Conservation (phyloP, 2,888 invertebrate genomes). For the Apotomis capreana region DNA sequence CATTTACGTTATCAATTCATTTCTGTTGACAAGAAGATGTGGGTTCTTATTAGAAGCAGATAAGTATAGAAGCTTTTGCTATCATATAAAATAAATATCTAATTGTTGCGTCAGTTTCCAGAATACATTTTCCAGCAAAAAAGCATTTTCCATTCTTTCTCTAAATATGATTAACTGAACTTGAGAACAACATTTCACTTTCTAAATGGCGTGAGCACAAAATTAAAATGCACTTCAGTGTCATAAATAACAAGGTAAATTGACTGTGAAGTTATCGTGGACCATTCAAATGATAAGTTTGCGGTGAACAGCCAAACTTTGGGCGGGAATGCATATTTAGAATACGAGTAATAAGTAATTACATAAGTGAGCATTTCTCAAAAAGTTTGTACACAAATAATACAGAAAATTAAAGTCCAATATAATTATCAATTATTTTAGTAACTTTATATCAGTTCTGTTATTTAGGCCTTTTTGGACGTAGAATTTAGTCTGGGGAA, state of each 20-base stretch:
- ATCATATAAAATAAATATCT: too few species aligned
- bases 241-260: conserved; percentile 51
- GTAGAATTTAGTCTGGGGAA: too few species aligned
- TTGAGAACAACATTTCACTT: conserved; percentile 37
- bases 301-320: conserved; percentile 45
- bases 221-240: conserved; percentile 46
- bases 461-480: too few species aligned
- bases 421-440: too few species aligned
- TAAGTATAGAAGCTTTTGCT: too few species aligned
- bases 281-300: conserved; percentile 47
- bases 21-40: too few species aligned
- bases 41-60: too few species aligned
- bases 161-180: conserved; percentile 21
- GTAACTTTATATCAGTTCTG: too few species aligned
- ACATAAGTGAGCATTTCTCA: too few species aligned
- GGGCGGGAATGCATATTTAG: conserved; percentile 41
- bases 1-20: too few species aligned
- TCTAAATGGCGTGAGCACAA: conserved; percentile 45
- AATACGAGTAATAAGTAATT: neutral
- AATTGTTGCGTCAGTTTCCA: neutral
- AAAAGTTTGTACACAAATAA: too few species aligned
- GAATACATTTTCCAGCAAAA: neutral
- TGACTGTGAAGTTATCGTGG: conserved; percentile 52
- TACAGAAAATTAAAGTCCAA: too few species aligned
- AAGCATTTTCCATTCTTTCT: neutral